Base-by-base conservation (phyloP, 2,888 invertebrate genomes). In the Axea sp. region DNA sequence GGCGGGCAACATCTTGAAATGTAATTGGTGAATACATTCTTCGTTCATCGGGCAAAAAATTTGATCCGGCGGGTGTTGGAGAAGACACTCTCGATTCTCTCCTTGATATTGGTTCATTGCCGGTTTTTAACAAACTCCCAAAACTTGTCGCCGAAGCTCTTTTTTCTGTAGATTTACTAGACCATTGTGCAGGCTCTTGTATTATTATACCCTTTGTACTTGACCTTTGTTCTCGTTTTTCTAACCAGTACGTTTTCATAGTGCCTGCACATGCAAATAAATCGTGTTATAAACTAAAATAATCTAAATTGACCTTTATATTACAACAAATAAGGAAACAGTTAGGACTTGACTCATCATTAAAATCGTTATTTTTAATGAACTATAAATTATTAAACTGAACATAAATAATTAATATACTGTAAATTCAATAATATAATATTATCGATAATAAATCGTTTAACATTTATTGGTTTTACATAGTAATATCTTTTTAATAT, bases 161-260 rank as follows among this genome's bases (percentile, higher is more conserved):
- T 60, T 84, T 85, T 78, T 90, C 89, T 1, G 87, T 86, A 0
- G 88, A 88, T 87, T 89, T 75, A 88, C 83, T 78, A 47, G 80
- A 80, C 84, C 86, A 84, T 30, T 84, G 84, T 1, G 78, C 80
- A 22, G 83, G 53, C 45, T 84, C 81, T 31, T 82, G 80, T 41
- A 85, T 81, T 80, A 88, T 75, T 12, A 85, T 82, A 80, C 83
- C 82, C 35, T 81, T 79, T 75, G 87, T 77, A 1, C 91, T 90
- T 1, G 91, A 89, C 15, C 95, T 89, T 30, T 91, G 90, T 79
- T 94, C 93, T 49, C 94, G 90, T 26, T 92, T 92, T 82, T 93
- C 92, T 57, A 96, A 88, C 96, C 96, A 96, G 85, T 94, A 96
- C 0, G 96, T 96, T 88, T 95, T 96, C 95, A 96, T 96, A 53